A percentile compares a stretch with the other conserved stretches of the same genome.
Conservation (phyloP, 37 sponge, comb jelly and placozoan species). For the Haliclona indistincta region DNA sequence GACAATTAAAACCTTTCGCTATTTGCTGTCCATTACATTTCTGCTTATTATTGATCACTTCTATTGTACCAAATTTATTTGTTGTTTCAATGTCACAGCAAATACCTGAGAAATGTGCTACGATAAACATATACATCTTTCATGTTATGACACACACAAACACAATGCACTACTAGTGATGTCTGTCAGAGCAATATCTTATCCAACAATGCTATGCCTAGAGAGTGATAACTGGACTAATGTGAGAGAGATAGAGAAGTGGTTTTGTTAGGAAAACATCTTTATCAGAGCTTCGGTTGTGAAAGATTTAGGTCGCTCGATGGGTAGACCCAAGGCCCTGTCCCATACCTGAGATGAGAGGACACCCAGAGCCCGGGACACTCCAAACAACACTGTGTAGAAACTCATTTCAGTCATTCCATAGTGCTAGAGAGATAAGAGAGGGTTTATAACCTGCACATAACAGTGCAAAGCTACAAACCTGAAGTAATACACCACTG, state of each 20-base stretch:
- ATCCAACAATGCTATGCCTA: no score
- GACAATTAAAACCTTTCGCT: slow-evolving; percentile 14
- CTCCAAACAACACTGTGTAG: slow-evolving; percentile 99
- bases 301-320: slow-evolving; percentile 97
- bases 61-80: slow-evolving; percentile 4
- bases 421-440: slow-evolving; percentile 76
- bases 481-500: slow-evolving; percentile 95
- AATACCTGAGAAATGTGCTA: neutral
- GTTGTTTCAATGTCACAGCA: neutral
- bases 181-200: no score
- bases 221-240: no score
- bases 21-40: neutral
- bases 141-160: neutral
- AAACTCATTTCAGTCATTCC: slow-evolving; percentile 95
- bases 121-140: neutral
- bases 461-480: slow-evolving; percentile 28
- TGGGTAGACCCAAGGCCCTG: slow-evolving; percentile 94
- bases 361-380: slow-evolving; percentile 97
- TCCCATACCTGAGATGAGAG: slow-evolving; percentile 97
- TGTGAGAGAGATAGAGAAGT: no score
- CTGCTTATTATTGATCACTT: neutral
- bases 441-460: neutral
- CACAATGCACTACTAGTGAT: neutral
- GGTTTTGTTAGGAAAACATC: slow-evolving; percentile 43
- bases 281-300: slow-evolving; percentile 91